These are phyloP conservation scores for Rallus limicola DNA, from an alignment of 2,113 vertebrate genomes.

Conservation along the genomic window DNA sequence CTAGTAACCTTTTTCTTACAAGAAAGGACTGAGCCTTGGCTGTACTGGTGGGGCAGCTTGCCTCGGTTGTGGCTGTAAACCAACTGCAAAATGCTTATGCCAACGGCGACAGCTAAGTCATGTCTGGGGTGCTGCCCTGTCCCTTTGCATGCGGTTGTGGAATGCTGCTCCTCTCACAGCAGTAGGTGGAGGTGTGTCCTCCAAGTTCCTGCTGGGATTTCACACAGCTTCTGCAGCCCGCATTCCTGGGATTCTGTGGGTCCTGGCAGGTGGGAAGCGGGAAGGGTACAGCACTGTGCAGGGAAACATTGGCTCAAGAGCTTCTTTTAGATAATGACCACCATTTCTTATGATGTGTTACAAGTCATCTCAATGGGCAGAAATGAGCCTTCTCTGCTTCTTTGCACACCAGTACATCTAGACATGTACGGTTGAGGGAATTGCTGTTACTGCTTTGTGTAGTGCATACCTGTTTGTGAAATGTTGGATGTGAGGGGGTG, in stretches of 20 bases:
- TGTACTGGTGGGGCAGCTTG: background rate
- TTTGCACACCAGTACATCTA: background rate
- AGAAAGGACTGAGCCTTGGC: background rate
- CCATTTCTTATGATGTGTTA: background rate
- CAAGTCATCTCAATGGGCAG: background rate
- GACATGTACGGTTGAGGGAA: background rate
- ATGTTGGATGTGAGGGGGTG: rapidly evolving
- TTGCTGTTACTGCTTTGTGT: background rate
- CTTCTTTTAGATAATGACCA: background rate
- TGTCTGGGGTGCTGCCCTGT: background rate
- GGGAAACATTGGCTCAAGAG: background rate
- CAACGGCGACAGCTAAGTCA: rapidly evolving
- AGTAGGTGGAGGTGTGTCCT: background rate
- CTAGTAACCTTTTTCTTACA: background rate
- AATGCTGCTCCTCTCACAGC: background rate
- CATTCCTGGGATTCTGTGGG: background rate
- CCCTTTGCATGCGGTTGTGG: background rate
- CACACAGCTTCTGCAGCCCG: rapidly evolving
- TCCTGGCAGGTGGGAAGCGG: rapidly evolving
- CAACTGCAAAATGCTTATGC: background rate
- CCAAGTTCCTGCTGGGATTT: background rate
- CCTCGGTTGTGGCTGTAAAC: background rate
- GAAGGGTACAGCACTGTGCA: background rate
- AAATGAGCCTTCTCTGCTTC: background rate
- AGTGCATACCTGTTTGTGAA: background rate